phyloP scores from a whole-genome alignment of 2,113 vertebrate species.

The Nyctereutes procyonoides region DNA sequence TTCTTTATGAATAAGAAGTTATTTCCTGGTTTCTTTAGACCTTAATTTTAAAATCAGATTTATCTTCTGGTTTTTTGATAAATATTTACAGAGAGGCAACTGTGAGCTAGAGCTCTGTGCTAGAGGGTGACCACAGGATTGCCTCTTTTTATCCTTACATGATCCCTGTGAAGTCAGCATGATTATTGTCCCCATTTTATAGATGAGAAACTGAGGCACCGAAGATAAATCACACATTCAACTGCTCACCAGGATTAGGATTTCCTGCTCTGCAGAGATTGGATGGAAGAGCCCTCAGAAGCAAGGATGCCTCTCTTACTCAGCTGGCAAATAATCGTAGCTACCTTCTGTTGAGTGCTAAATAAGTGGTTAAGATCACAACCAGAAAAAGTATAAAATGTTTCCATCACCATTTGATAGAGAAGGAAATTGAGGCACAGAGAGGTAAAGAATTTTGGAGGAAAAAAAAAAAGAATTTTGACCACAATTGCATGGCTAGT shows the following conservation, averaged over 20 bases:
- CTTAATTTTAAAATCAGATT: not conserved
- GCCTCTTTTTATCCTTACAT: not conserved
- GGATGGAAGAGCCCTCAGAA: not conserved
- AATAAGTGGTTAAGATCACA: not conserved
- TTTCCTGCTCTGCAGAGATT: not conserved
- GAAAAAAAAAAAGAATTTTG: not conserved
- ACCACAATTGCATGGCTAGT: not conserved
- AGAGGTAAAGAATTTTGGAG: not conserved
- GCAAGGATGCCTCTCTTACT: not conserved
- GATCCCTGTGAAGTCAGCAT: not conserved
- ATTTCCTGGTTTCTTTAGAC: not conserved
- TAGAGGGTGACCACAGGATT: not conserved
- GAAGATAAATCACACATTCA: not conserved
- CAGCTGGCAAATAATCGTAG: not conserved
- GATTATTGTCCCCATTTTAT: not conserved
- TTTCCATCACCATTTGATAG: not conserved
- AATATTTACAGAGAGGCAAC: not conserved
- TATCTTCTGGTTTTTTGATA: not conserved
- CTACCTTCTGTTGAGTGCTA: not conserved
- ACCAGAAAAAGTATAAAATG: not conserved
- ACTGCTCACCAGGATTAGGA: not conserved
- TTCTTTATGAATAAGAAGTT: not conserved
- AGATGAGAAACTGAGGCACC: slow-evolving; percentile 17
- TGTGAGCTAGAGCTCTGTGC: not conserved
- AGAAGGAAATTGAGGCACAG: not conserved